Evolutionary conservation across 2,888 invertebrate species (phyloP).

Genomic region (Eupithecia exiguata): DNA sequence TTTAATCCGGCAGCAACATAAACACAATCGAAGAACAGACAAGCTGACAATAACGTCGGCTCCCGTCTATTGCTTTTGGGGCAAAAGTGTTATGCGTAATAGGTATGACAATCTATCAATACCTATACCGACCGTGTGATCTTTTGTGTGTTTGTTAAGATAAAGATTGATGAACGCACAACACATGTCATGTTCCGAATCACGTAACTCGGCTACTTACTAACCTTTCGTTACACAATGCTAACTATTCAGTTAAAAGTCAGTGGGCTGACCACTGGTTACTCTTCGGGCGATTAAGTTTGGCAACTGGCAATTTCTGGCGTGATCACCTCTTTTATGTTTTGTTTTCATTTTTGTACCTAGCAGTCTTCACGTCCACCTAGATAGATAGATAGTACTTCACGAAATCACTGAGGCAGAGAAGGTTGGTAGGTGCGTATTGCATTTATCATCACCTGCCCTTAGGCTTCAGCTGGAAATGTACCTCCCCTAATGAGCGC

Average conservation of each 20-base stretch:
- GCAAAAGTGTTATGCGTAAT: not conserved
- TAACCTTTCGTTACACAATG: conserved; percentile 39
- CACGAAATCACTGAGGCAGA: not conserved
- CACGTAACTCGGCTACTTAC: conserved; percentile 27
- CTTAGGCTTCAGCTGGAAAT: too few species aligned
- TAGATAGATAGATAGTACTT: not conserved
- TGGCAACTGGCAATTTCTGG: not conserved
- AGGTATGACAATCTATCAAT: not conserved
- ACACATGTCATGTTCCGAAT: conserved; percentile 10
- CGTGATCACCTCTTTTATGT: conserved; percentile 5
- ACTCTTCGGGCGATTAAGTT: conserved; percentile 2
- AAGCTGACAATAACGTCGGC: not conserved
- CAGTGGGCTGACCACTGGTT: conserved; percentile 20
- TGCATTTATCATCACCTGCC: too few species aligned
- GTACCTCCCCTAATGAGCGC: too few species aligned
- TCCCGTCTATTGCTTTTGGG: not conserved
- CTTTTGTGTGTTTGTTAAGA: not conserved
- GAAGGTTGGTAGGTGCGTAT: too few species aligned
- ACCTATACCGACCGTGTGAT: not conserved
- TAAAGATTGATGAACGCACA: conserved; percentile 11
- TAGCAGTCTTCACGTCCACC: not conserved
- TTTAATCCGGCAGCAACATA: too few species aligned
- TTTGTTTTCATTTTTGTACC: conserved; percentile 19
- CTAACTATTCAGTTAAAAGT: conserved; percentile 32
- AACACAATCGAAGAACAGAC: too few species aligned